Conservation (phyloP, 2,888 invertebrate genomes). For the Heteromurus nitidus region DNA sequence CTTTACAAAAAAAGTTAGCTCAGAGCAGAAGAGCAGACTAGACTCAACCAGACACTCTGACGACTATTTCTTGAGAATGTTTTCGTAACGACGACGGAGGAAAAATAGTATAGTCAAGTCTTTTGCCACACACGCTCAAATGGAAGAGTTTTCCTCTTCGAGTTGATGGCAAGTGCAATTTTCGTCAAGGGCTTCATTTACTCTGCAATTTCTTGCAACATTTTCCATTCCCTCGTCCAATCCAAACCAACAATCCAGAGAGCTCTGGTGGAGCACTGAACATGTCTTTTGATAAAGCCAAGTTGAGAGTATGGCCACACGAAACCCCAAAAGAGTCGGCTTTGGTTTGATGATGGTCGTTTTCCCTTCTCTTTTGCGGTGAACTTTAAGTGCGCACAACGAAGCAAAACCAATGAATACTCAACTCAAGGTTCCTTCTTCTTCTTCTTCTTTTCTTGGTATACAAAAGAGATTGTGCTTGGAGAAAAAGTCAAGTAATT, state of each 20-base stretch:
- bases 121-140: neutral
- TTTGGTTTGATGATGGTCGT: slow-evolving; percentile 44
- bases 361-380: slow-evolving; percentile 34
- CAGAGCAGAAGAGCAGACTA: too few relatives aligned
- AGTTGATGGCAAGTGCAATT: slow-evolving; percentile 43
- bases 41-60: neutral
- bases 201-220: slow-evolving; percentile 36
- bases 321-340: slow-evolving; percentile 41
- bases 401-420: neutral
- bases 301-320: neutral
- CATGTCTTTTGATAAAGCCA: neutral
- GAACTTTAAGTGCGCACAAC: neutral
- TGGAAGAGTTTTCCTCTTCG: too few relatives aligned
- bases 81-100: too few relatives aligned
- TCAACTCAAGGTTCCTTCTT: neutral
- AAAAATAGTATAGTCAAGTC: too few relatives aligned
- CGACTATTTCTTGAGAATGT: slow-evolving; percentile 2
- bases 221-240: slow-evolving; percentile 9
- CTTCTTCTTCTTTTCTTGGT: neutral
- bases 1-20: too few relatives aligned
- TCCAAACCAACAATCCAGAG: neutral
- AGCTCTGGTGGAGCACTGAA: neutral
- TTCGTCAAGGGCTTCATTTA: slow-evolving; percentile 55
- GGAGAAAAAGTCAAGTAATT: too few relatives aligned
- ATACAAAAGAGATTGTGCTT: too few relatives aligned